These are phyloP conservation scores for Acipenser ruthenus DNA, from an alignment of 2,797 vertebrate genomes.

Conservation along the genomic window DNA sequence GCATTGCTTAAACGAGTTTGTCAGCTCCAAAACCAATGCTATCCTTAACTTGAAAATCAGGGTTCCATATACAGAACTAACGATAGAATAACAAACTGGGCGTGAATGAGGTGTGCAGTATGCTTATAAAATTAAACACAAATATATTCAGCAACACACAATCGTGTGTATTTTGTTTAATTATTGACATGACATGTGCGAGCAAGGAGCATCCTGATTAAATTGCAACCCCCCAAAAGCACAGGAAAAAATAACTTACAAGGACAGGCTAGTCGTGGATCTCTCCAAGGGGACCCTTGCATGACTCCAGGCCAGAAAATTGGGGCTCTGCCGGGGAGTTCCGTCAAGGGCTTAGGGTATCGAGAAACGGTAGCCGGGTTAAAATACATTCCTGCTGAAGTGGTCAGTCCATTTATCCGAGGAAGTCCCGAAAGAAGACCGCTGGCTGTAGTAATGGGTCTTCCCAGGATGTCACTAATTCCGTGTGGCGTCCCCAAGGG, in stretches of 20 bases:
- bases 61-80: too few relatives aligned
- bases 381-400: constrained; percentile 89
- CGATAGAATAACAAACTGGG: too few relatives aligned
- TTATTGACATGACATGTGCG: too few relatives aligned
- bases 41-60: too few relatives aligned
- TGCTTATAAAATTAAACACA: too few relatives aligned
- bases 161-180: too few relatives aligned
- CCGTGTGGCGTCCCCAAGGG: constrained; percentile 86
- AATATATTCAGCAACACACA: too few relatives aligned
- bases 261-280: constrained; percentile 76
- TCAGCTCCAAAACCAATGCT: too few relatives aligned
- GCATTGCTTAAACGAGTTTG: too few relatives aligned
- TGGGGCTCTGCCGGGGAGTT: constrained; percentile 86
- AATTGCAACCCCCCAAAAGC: too few relatives aligned
- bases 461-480: constrained; percentile 92
- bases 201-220: too few relatives aligned
- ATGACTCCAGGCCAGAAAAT: constrained; percentile 97
- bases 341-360: constrained; percentile 89
- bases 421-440: constrained; percentile 86
- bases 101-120: too few relatives aligned
- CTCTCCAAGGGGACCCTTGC: constrained; percentile 88
- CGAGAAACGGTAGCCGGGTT: constrained; percentile 82
- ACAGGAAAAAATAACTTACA: constrained; percentile 56
- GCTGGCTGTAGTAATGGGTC: constrained; percentile 74
- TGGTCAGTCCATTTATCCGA: constrained; percentile 80